Evolutionary conservation across 2,113 vertebrate species (phyloP).

Genomic region (Mungos mungo): DNA sequence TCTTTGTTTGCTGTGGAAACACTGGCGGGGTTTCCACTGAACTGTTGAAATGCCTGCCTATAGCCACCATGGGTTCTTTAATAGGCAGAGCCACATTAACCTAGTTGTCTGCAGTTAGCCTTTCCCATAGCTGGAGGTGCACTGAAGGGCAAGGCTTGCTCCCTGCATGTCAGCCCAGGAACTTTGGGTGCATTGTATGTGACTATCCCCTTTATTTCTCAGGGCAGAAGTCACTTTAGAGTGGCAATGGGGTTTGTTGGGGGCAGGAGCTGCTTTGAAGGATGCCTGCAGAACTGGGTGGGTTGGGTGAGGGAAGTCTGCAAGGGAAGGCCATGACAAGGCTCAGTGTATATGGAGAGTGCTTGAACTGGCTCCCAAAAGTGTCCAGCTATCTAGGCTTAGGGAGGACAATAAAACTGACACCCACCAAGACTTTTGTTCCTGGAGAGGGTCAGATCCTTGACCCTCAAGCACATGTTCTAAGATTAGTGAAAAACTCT

Average conservation of each 20-base stretch:
- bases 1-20: neutral
- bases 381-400: neutral
- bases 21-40: neutral
- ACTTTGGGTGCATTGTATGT: neutral
- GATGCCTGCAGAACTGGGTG: neutral
- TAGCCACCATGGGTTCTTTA: neutral
- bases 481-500: neutral
- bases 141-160: neutral
- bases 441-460: neutral
- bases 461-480: neutral
- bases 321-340: neutral
- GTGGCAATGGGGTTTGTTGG: neutral
- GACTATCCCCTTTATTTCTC: neutral
- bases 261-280: neutral
- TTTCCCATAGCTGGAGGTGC: neutral
- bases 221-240: neutral
- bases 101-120: neutral
- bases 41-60: neutral
- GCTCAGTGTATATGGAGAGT: neutral
- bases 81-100: neutral
- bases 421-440: neutral
- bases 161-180: neutral
- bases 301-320: neutral
- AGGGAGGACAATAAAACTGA: neutral
- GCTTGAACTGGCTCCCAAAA: neutral